A percentile compares a stretch with the other conserved stretches of the same genome.
Evolutionary conservation across 2,797 vertebrate genomes (phyloP).

Genomic region (Tiaroga cobitis): DNA sequence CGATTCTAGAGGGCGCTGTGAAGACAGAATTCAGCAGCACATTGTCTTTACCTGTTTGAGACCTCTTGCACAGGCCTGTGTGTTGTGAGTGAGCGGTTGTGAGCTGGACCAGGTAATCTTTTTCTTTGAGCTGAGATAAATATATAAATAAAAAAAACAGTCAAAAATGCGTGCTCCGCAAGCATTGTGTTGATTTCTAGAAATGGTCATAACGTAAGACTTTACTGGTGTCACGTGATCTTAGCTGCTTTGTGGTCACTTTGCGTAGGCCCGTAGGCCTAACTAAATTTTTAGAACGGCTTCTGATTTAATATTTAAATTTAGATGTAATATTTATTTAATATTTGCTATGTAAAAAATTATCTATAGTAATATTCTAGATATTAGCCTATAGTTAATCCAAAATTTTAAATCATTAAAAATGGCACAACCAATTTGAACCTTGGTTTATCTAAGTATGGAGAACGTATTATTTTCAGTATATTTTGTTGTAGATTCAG

Average conservation of each 20-base stretch:
- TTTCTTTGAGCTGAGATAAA: neutral
- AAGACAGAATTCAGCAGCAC: neutral
- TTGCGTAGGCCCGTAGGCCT: neutral
- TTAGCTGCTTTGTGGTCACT: neutral
- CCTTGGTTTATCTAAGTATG: neutral
- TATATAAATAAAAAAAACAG: neutral
- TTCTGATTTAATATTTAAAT: neutral
- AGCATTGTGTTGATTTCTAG: neutral
- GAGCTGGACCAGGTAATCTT: neutral
- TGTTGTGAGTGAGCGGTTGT: neutral
- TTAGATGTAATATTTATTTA: neutral
- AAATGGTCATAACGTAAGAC: neutral
- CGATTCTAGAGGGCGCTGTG: neutral
- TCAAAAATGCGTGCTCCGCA: neutral
- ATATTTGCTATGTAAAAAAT: neutral
- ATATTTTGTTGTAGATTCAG: neutral
- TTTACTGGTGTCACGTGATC: neutral
- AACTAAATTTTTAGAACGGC: neutral
- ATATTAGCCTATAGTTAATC: neutral
- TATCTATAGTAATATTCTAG: neutral
- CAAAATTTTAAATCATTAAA: neutral
- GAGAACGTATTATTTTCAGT: neutral
- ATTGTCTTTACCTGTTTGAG: neutral
- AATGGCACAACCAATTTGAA: neutral
- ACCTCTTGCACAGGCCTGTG: neutral